Percentiles rank a stretch among this genome's conserved stretches.
These are phyloP conservation scores for Selenia dentaria DNA, from an alignment of 2,888 invertebrate genomes.

Conservation along the genomic window DNA sequence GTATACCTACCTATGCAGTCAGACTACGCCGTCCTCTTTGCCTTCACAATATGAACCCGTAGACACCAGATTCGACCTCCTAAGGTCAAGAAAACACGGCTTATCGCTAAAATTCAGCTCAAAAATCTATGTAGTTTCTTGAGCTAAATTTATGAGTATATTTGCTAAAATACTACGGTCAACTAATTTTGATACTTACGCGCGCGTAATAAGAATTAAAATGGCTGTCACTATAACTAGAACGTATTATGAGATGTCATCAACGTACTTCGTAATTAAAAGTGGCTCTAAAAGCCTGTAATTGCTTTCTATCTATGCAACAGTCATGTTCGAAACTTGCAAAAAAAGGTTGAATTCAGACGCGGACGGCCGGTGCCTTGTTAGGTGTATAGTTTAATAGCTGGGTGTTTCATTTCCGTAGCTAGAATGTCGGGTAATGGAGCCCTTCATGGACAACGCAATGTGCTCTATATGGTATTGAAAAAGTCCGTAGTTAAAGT, in stretches of 20 bases:
- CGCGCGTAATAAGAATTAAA: not conserved
- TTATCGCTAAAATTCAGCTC: no score
- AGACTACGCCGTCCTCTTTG: no score
- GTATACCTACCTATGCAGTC: no score
- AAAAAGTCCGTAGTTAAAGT: constrained; percentile 1
- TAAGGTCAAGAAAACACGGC: no score
- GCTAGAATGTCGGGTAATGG: constrained; percentile 11
- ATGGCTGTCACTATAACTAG: constrained; percentile 18
- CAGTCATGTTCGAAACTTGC: constrained; percentile 32
- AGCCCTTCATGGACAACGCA: constrained; percentile 17
- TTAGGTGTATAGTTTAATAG: constrained; percentile 16
- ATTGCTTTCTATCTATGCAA: constrained; percentile 44
- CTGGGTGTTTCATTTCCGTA: constrained; percentile 14
- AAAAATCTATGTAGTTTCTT: no score
- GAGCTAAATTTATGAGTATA: no score
- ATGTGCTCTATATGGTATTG: constrained; percentile 3
- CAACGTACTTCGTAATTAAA: constrained; percentile 45
- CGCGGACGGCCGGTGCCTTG: constrained; percentile 25
- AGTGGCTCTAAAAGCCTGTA: constrained; percentile 42
- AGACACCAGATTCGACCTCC: no score
- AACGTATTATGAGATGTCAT: constrained; percentile 34
- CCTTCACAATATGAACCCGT: no score
- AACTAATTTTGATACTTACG: constrained; percentile 8
- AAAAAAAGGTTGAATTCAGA: constrained; percentile 16
- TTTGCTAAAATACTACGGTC: not conserved